Conservation (phyloP, 2,797 vertebrate species). For the Aldrovandia affinis region DNA sequence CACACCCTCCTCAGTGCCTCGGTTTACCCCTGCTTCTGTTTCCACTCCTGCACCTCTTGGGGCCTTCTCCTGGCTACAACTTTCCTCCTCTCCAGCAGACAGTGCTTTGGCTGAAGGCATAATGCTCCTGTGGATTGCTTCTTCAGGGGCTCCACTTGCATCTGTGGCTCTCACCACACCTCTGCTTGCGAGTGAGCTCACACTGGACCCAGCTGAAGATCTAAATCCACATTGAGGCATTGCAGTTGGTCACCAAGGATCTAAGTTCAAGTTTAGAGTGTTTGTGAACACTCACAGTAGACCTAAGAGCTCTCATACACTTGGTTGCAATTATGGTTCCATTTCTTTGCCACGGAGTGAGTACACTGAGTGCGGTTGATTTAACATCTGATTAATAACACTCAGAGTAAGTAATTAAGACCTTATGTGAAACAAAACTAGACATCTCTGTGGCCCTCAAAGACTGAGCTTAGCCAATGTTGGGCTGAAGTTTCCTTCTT, state of each 20-base stretch:
- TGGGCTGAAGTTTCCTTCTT: background rate
- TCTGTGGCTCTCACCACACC: background rate
- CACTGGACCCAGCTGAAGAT: background rate
- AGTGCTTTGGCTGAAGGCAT: background rate
- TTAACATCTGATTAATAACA: background rate
- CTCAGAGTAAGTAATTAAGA: background rate
- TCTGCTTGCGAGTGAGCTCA: background rate
- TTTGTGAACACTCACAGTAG: background rate
- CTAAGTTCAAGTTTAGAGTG: background rate
- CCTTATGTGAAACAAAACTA: background rate
- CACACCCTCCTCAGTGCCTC: slow-evolving; percentile 18
- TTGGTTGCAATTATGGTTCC: background rate
- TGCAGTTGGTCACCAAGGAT: background rate
- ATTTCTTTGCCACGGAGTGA: background rate
- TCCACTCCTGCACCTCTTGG: slow-evolving; percentile 19
- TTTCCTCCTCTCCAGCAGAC: slow-evolving; percentile 13
- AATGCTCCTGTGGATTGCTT: slow-evolving; percentile 25
- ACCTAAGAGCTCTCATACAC: background rate
- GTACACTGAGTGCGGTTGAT: background rate
- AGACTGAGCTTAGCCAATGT: background rate
- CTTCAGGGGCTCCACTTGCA: slow-evolving; percentile 26
- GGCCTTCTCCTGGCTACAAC: slow-evolving; percentile 25
- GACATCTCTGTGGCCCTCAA: background rate
- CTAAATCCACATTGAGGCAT: background rate
- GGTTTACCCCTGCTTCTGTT: slow-evolving; percentile 34